Evolutionary conservation across 1,140 invertebrate species (phyloP).

Genomic region (Drosophila pandora): DNA sequence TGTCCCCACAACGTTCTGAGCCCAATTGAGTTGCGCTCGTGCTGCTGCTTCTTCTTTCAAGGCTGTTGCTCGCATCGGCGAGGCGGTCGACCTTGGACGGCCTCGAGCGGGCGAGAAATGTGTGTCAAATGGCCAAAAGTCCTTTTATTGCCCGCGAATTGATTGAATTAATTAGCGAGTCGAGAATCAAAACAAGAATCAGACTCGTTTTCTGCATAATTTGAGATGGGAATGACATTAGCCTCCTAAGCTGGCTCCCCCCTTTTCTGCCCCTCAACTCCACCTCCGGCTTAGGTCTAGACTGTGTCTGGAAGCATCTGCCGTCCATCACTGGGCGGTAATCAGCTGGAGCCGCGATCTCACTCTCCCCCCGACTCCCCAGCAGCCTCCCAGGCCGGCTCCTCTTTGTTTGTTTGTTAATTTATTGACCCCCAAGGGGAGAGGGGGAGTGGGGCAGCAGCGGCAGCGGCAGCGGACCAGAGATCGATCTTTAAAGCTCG

Average conservation of each 20-base stretch:
- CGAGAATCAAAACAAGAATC: slow-evolving; percentile 29
- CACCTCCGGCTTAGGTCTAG: not conserved
- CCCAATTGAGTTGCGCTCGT: too few species aligned
- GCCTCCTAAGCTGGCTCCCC: too few species aligned
- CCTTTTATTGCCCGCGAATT: slow-evolving; percentile 69
- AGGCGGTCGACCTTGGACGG: slow-evolving; percentile 37
- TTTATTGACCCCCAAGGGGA: slow-evolving; percentile 19
- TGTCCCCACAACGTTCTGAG: not conserved
- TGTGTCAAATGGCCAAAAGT: slow-evolving; percentile 37
- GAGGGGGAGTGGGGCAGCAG: not conserved
- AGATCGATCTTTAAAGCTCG: slow-evolving; percentile 50
- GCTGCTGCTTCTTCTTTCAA: slow-evolving; percentile 7
- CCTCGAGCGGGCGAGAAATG: slow-evolving; percentile 22
- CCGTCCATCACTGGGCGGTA: slow-evolving; percentile 2
- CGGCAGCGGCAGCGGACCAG: slow-evolving; percentile 5
- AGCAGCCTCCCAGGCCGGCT: not conserved
- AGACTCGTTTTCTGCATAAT: not conserved
- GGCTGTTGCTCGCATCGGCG: slow-evolving; percentile 17
- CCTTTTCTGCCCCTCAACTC: too few species aligned
- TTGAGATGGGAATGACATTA: not conserved
- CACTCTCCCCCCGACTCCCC: slow-evolving; percentile 1
- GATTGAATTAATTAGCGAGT: slow-evolving; percentile 56
- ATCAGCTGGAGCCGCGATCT: slow-evolving; percentile 21
- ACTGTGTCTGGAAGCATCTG: slow-evolving; percentile 8
- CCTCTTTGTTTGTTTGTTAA: slow-evolving; percentile 31